Evolutionary conservation across 1,140 invertebrate species (phyloP), one percentile per base, ranked within the genome.

Genomic region (Arctopsyche grandis): DNA sequence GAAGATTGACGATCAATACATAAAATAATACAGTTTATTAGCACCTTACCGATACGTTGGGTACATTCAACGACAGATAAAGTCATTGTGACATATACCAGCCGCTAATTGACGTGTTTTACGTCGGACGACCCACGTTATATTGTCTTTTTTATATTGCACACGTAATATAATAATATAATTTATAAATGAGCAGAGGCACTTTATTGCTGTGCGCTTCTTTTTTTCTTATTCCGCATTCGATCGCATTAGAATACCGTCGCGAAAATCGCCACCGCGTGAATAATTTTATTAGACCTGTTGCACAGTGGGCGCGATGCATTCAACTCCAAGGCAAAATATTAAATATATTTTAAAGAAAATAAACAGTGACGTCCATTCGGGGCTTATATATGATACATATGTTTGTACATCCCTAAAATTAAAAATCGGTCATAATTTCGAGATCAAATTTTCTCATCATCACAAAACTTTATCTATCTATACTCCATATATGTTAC

Each of bases 111-210:
- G 63, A 66, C 63, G 24, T 66, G 63, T 66, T 66, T 22, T 66
- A 66, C 63, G 26, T 5, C 10, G 22, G 63, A 66, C 63, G 63
- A 66, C 63, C 63, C 63, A 66, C 63, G 63, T 66, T 66, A 38
- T 60, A 60, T 60, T 60, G 58, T 60, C 58, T 52, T 38, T 38
- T 38, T 4, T 38, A 38, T 38, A 38, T 38, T 38, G 29, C 29
- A 38, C 29, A 38, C 29, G 29, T 38, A 38, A 21, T 60, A 24
- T 60, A 66, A 66, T 12, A 52, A 66, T 12, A 66, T 24, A n/a
- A n/a, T n/a, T n/a, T n/a, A 66, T 66, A 66, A 26, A 66, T 52
- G 48, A 3, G 16, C 48, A 38, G 29, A 38, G 29, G 29, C 29
- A 38, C 29, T 38, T 38, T 38, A 38, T 38, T 38, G 29, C 29